Conservation (phyloP, 2,888 invertebrate species). For the Macrosoma leucophasiata region DNA sequence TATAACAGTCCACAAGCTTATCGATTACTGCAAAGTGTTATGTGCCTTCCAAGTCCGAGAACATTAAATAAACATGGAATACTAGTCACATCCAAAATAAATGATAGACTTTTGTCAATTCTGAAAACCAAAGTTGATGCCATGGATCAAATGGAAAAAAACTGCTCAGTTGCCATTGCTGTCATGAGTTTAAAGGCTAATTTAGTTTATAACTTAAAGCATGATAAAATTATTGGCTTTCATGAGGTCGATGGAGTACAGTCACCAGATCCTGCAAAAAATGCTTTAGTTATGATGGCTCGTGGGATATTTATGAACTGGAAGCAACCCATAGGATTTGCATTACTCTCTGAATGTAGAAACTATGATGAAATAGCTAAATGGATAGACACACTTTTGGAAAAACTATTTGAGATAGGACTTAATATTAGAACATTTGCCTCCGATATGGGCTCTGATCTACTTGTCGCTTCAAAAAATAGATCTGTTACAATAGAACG, state of each 20-base stretch:
- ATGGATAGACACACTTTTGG: slow-evolving; percentile 31
- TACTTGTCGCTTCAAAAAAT: slow-evolving; percentile 21
- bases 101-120: slow-evolving; percentile 19
- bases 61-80: slow-evolving; percentile 17
- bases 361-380: slow-evolving; percentile 15
- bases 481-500: slow-evolving; percentile 22
- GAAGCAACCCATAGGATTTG: slow-evolving; percentile 27
- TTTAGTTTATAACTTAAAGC: slow-evolving; percentile 25
- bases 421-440: slow-evolving; percentile 26
- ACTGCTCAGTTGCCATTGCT: slow-evolving; percentile 23
- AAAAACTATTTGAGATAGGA: slow-evolving; percentile 26
- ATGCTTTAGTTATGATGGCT: slow-evolving; percentile 27
- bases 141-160: slow-evolving; percentile 27
- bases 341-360: slow-evolving; percentile 23
- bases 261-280: slow-evolving; percentile 22
- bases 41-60: slow-evolving; percentile 20
- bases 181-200: slow-evolving; percentile 24
- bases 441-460: slow-evolving; percentile 24
- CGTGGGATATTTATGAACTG: slow-evolving; percentile 28
- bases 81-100: slow-evolving; percentile 22
- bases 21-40: slow-evolving; percentile 18
- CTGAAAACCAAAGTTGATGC: slow-evolving; percentile 25
- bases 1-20: slow-evolving; percentile 26
- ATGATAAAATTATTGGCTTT: slow-evolving; percentile 30
- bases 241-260: slow-evolving; percentile 28